Base-by-base conservation (phyloP, 2,888 invertebrate genomes). In the Lasioglossum lativentre region DNA sequence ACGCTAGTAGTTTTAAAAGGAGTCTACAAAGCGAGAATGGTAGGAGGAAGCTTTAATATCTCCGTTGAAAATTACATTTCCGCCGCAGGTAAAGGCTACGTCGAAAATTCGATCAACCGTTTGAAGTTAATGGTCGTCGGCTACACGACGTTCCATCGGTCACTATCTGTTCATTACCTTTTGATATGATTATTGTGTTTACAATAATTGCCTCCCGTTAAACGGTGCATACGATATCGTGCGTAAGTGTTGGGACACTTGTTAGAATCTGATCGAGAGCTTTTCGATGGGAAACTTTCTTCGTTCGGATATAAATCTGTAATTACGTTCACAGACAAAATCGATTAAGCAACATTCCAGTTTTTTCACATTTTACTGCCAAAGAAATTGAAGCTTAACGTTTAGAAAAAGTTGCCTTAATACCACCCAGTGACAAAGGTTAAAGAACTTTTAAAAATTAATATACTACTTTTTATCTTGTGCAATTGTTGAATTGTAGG, bases 101-200 rank as follows among this genome's bases (percentile, higher is more conserved):
- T 12, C 8, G 38, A 23, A 38, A 38, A 68, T 68, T 68, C 38
- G n/a, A 68, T 68, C 34, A 23, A 68, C 38, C 38, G 38, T 23
- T 12, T 23, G 68, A 1, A 68, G 68, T 68, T 68, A 68, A 68
- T 68, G 68, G 68, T 38, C 4, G 23, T 23, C 68, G 68, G 12
- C 23, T 68, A 40, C 19, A 38, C n/a, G 40, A 52, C 34, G 8
- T 38, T 30, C 27, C 27, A 74, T 84, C 77, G 77, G 83, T 74
- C 84, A 38, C 38, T 38, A 66, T 19, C 38, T 12, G 19, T 68
- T 68, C 68, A 40, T 34, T 38, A 68, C 34, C 10, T 38, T 68
- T 68, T 68, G 19, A 40, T 68, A 38, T n/a, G 68, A 68, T 68
- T 38, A 68, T 68, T 38, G 23, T 68, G 19, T 68, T 38, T 68